These are phyloP conservation scores for Diadophis punctatus DNA, from an alignment of 2,113 vertebrate species.

Conservation along the genomic window DNA sequence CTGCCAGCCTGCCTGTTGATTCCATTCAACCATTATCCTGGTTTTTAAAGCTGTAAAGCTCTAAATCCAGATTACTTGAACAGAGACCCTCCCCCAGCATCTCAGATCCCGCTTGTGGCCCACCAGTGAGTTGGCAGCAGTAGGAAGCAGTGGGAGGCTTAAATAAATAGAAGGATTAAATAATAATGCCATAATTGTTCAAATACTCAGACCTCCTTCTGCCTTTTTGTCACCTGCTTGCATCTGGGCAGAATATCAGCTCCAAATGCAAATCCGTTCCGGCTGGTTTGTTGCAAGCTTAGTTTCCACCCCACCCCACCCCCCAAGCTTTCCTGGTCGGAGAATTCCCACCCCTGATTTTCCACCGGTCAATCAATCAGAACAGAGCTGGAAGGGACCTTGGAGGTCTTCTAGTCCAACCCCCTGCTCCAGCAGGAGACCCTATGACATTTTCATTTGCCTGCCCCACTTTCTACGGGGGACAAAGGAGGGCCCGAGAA, in stretches of 20 bases:
- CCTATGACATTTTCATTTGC: background rate
- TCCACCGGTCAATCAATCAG: background rate
- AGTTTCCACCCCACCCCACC: too few species aligned
- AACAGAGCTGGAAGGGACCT: too few species aligned
- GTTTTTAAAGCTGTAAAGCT: background rate
- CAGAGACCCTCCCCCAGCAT: background rate
- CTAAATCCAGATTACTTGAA: background rate
- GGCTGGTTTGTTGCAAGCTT: background rate
- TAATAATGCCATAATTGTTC: background rate
- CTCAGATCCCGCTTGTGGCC: background rate
- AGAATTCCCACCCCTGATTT: background rate
- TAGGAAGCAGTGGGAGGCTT: background rate
- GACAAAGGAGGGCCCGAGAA: background rate
- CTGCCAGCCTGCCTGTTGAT: background rate
- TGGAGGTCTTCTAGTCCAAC: too few species aligned
- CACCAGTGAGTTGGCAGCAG: background rate
- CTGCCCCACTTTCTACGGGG: background rate
- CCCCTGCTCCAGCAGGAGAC: too few species aligned
- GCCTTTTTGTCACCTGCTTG: background rate
- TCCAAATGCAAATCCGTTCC: background rate
- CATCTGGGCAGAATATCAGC: background rate
- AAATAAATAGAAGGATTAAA: background rate
- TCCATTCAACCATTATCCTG: background rate
- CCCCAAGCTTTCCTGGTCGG: background rate
- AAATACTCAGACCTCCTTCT: background rate